Evolutionary conservation across 2,113 vertebrate genomes (phyloP), one percentile per base, ranked within the genome.

Genomic region (Tonatia bakeri): DNA sequence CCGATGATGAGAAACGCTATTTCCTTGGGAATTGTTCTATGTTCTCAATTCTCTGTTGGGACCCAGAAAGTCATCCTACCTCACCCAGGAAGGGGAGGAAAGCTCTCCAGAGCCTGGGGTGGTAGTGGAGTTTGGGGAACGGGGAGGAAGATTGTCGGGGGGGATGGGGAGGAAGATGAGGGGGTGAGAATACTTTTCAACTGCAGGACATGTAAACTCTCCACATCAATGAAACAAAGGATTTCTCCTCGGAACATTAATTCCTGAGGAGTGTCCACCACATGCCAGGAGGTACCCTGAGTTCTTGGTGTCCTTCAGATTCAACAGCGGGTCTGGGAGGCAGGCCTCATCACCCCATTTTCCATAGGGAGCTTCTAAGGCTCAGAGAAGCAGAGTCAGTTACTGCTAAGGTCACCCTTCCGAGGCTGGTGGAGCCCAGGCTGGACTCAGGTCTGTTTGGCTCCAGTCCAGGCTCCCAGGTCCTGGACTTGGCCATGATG

Each of bases 101-200:
- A 56, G 20, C 2, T 17, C 7, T 17, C 28, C 31, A 6, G 80
- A 50, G 20, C 33, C 38, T 19, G 2, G 8, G 0, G 1, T 0
- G 0, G 15, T 1, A 8, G 4, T 0, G 24, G 3, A 20, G 5
- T 13, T 2, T 11, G 61, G 28, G 22, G 40, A 20, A 59, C 11
- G 24, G 14, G 50, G 14, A 3, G 19, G n/a, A 28, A 31, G 7
- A 13, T 5, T 43, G 43, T 43, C n/a, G 28, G 11, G 26, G 59
- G 59, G 40, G 20, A 59, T 59, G 19, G 11, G 50, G 14, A 2
- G 15, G 40, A 31, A 31, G 7, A 14, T 4, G 22, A 10, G 13
- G 24, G 15, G 6, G 28, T 38, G 5, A 36, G 31, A n/a, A 45
- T 20, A 11, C 36, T 52, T n/a, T 17, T 69, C 38, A 33, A 38